phyloP scores from a whole-genome alignment of 2,888 invertebrate species.

The Patella pellucida region DNA sequence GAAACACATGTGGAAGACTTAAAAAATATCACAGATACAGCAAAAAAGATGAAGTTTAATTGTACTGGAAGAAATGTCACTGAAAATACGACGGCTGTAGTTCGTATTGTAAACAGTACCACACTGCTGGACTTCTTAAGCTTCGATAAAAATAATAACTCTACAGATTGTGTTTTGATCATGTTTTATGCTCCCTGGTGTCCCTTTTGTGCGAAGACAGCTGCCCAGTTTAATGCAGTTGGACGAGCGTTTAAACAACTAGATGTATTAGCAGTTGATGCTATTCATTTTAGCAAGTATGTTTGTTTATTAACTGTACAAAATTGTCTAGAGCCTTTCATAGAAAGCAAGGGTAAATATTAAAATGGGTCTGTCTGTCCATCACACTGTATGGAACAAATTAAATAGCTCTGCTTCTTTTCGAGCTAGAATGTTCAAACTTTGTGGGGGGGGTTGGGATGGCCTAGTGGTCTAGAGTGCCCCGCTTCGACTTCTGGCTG shows the following conservation, averaged over 20 bases:
- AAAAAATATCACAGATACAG: conserved; percentile 45
- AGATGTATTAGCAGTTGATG: conserved; percentile 89
- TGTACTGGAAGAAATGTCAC: conserved; percentile 59
- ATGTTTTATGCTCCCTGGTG: conserved; percentile 92
- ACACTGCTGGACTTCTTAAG: conserved; percentile 78
- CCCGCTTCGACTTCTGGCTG: no score
- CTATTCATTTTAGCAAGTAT: conserved; percentile 80
- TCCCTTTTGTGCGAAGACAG: conserved; percentile 89
- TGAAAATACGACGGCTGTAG: conserved; percentile 47
- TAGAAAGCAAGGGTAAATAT: no score
- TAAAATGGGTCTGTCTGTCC: no score
- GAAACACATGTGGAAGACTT: conserved; percentile 16
- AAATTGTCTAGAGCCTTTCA: no score
- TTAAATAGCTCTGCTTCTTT: no score
- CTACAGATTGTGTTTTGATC: conserved; percentile 77
- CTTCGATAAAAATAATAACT: conserved; percentile 75
- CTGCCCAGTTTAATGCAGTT: conserved; percentile 90
- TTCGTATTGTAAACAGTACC: conserved; percentile 80
- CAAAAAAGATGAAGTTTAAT: conserved; percentile 58
- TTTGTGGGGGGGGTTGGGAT: no score
- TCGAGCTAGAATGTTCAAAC: no score
- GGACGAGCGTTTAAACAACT: conserved; percentile 89
- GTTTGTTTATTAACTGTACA: conserved; percentile 29
- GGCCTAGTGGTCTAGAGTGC: no score
- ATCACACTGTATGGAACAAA: no score